phyloP scores from a whole-genome alignment of 2,797 vertebrate genomes.

The Muraenolepis orangiensis region DNA sequence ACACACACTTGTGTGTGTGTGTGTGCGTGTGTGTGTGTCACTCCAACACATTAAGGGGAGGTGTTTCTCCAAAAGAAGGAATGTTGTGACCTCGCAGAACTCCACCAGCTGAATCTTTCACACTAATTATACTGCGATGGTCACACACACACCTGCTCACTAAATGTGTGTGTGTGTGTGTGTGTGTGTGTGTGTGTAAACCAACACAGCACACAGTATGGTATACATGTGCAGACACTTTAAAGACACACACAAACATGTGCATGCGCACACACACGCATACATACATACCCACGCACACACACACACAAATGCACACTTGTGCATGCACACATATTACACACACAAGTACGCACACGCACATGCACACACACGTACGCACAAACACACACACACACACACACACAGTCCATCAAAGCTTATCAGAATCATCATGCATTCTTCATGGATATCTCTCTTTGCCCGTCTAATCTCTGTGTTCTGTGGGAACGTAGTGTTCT shows the following conservation, averaged over 20 bases:
- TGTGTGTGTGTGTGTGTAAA: too few species aligned
- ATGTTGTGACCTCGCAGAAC: slow-evolving; percentile 50
- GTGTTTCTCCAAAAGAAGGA: slow-evolving; percentile 34
- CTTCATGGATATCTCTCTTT: neutral
- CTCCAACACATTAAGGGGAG: slow-evolving; percentile 23
- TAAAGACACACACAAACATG: too few species aligned
- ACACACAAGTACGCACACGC: slow-evolving; percentile 16
- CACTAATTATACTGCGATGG: slow-evolving; percentile 41
- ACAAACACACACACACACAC: slow-evolving; percentile 13
- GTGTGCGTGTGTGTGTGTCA: neutral
- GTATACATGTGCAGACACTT: too few species aligned
- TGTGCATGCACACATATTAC: slow-evolving; percentile 11
- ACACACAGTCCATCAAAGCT: slow-evolving; percentile 5
- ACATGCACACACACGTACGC: slow-evolving; percentile 14
- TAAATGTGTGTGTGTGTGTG: too few species aligned
- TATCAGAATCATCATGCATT: slow-evolving; percentile 32
- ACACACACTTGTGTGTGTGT: neutral
- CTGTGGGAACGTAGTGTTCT: neutral
- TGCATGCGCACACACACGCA: too few species aligned
- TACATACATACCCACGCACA: slow-evolving; percentile 2
- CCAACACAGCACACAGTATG: slow-evolving; percentile 15
- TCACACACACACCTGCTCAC: too few species aligned
- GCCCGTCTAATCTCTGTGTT: neutral
- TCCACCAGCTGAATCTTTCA: slow-evolving; percentile 40
- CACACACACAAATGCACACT: slow-evolving; percentile 12